A percentile compares a stretch with the other conserved stretches of the same genome.
Conservation (phyloP, 64 coral and sea anemone species). For the Actinia tenebrosa region DNA sequence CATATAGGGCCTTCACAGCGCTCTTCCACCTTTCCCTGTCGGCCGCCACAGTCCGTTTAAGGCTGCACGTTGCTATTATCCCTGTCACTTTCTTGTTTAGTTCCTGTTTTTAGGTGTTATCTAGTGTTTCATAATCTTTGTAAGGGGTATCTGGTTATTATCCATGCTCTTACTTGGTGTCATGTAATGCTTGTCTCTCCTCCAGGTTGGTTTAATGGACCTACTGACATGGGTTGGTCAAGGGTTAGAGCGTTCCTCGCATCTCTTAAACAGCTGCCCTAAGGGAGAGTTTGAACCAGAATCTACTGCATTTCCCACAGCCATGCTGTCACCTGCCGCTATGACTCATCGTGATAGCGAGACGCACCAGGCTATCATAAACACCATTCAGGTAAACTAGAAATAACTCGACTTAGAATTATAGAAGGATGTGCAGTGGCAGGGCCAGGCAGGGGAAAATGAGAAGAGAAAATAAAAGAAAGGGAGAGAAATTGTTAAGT, state of each 20-base stretch:
- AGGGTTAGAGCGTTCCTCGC: slow-evolving; percentile 12
- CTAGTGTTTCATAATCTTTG: too few relatives aligned
- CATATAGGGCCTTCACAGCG: too few relatives aligned
- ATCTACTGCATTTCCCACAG: slow-evolving; percentile 31
- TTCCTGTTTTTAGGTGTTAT: too few relatives aligned
- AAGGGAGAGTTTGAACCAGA: slow-evolving; percentile 1
- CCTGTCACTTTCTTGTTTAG: too few relatives aligned
- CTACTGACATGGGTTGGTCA: slow-evolving; percentile 17
- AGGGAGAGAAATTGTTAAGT: too few relatives aligned
- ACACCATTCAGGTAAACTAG: neutral
- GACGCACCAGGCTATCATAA: neutral
- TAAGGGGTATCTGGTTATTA: too few relatives aligned
- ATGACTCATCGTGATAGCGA: neutral
- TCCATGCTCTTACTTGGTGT: neutral
- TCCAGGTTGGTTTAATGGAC: slow-evolving; percentile 29
- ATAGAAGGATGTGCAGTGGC: too few relatives aligned
- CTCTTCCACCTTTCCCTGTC: too few relatives aligned
- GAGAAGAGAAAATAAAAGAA: too few relatives aligned
- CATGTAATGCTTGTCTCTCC: neutral
- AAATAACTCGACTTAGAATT: neutral
- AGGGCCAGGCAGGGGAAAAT: too few relatives aligned
- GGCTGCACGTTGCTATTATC: too few relatives aligned
- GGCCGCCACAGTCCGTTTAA: too few relatives aligned
- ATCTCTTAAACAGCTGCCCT: slow-evolving; percentile 41
- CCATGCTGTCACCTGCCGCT: slow-evolving; percentile 27